Conservation (phyloP, 2,888 invertebrate genomes). For the Clepsis dumicolana region DNA sequence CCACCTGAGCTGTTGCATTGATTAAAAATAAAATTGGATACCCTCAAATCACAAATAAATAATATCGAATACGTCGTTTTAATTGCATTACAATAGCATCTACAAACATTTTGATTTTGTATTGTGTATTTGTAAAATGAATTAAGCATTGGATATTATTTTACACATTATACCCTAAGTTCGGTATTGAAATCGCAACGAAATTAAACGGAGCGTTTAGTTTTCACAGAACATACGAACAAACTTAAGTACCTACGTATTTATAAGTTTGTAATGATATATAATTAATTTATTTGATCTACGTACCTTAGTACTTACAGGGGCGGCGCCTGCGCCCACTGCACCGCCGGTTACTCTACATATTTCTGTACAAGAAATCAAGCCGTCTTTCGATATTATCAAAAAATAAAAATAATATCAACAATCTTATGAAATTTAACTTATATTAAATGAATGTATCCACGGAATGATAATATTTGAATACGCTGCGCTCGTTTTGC, state of each 20-base stretch:
- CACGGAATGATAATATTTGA: slow-evolving; percentile 38
- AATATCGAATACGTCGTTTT: slow-evolving; percentile 5
- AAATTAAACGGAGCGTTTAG: slow-evolving; percentile 43
- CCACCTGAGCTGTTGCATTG: slow-evolving; percentile 5
- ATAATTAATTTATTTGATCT: slow-evolving; percentile 77
- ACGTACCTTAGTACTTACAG: slow-evolving; percentile 57
- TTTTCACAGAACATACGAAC: slow-evolving; percentile 48
- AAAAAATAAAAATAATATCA: slow-evolving; percentile 44
- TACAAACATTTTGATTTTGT: slow-evolving; percentile 6
- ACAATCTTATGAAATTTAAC: slow-evolving; percentile 38
- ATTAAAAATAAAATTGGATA: slow-evolving; percentile 1
- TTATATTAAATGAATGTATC: slow-evolving; percentile 37
- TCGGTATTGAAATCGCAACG: slow-evolving; percentile 29
- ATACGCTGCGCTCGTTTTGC: slow-evolving; percentile 21
- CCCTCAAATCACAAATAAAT: background rate
- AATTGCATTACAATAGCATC: slow-evolving; percentile 7
- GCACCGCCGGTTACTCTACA: slow-evolving; percentile 3
- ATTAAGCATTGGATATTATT: slow-evolving; percentile 1
- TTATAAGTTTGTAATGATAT: slow-evolving; percentile 60
- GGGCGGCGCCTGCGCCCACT: slow-evolving; percentile 9
- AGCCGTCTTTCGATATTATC: slow-evolving; percentile 37
- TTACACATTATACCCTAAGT: slow-evolving; percentile 1
- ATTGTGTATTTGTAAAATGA: background rate
- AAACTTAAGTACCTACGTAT: slow-evolving; percentile 61
- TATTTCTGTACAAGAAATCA: slow-evolving; percentile 37